Evolutionary conservation across 2,888 invertebrate species (phyloP), one percentile per base, ranked within the genome.

Genomic region (Philopedon plagiatum): DNA sequence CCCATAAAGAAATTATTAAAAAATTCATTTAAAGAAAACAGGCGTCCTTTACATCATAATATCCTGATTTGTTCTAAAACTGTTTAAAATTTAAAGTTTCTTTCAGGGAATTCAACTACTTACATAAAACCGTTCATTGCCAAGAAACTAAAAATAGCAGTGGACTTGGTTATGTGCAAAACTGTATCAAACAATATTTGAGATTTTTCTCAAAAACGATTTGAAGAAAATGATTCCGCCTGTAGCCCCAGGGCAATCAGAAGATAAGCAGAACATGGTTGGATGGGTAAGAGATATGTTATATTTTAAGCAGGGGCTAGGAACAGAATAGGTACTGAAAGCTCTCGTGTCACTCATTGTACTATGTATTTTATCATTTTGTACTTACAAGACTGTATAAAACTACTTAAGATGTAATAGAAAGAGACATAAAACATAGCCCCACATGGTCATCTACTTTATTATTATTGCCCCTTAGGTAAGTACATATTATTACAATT

Each of bases 181-280:
- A 18, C 64, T 64, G 54, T 64, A 64, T 64, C 54, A 54, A 54
- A 54, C 64, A 56, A 41, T 56, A 39, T 64, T 64, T 41, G 54
- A 54, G 54, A 56, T 64, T 56, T 64, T 64, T 29, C 19, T 64
- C 8, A 64, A 56, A 61, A 65, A 66, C 65, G 65, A 64, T 56
- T 49, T 51, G 21, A 73, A 49, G 76, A 85, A 79, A 81, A 86
- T 86, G 86, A 86, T 86, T 81, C 86, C 86, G 74, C 86, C 86
- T 73, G 78, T 85, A 73, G 81, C 84, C 71, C 85, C 84, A 69
- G 85, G 84, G 71, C 85, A 85, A 79, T 79, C 78, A 70, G 83
- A 84, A 75, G 85, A 85, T 75, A 83, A 84, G 77, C 84, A 84
- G 78, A 85, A 83, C 76, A 85, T 86, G 84, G 84, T 86, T 75